Percentiles rank a stretch among this genome's conserved stretches.
Conservation (phyloP, 2,888 invertebrate species). For the Leptinotarsa haldemani region DNA sequence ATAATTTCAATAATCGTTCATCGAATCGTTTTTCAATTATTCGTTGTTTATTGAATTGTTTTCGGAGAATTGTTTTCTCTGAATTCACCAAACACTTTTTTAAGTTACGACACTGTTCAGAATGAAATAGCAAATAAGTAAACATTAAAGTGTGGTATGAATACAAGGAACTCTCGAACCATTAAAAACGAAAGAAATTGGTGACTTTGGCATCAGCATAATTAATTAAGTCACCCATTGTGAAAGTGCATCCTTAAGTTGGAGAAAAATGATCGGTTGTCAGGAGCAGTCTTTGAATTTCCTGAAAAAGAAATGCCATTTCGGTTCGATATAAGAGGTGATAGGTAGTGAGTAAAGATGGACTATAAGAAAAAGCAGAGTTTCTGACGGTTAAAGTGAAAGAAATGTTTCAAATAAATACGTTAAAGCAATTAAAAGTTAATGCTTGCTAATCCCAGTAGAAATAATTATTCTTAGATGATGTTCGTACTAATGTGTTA, state of each 20-base stretch:
- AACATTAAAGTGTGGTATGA: conserved; percentile 19
- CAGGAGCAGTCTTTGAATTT: conserved; percentile 17
- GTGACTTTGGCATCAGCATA: conserved; percentile 27
- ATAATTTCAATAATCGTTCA: too few relatives aligned
- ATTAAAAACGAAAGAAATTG: conserved; percentile 29
- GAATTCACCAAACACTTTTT: not conserved
- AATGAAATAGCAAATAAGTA: conserved; percentile 22
- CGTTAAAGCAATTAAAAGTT: too few relatives aligned
- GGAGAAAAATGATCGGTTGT: conserved; percentile 29
- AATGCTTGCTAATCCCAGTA: too few relatives aligned
- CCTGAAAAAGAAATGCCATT: conserved; percentile 18
- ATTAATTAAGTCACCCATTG: conserved; percentile 25
- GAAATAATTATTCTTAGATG: not conserved
- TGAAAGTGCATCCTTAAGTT: conserved; percentile 29
- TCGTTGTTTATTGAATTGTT: too few relatives aligned
- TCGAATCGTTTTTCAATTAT: too few relatives aligned
- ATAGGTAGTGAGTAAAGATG: not conserved
- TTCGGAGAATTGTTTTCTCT: too few relatives aligned
- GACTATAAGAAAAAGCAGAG: not conserved
- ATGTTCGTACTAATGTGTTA: not conserved
- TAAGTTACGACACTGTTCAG: not conserved
- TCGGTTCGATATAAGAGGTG: conserved; percentile 11
- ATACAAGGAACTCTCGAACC: conserved; percentile 11
- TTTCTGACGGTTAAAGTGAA: not conserved
- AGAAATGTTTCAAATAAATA: too few relatives aligned